Evolutionary conservation across 2,797 vertebrate genomes (phyloP).

Genomic region (Cheirogaleus major): DNA sequence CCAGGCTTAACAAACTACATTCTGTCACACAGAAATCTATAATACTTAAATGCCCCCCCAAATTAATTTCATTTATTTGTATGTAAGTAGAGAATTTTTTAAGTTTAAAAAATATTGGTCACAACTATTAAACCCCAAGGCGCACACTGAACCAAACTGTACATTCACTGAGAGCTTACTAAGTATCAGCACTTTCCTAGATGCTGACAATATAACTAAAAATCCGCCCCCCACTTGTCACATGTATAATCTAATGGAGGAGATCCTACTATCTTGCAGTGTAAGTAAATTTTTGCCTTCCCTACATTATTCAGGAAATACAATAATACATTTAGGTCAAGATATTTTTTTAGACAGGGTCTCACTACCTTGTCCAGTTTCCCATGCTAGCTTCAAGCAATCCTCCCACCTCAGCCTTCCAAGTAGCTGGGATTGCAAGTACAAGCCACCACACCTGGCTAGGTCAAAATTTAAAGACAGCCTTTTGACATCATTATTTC

Average conservation of each 20-base stretch:
- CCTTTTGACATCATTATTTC: not conserved
- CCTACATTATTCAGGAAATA: constrained; percentile 20
- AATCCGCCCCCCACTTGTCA: not conserved
- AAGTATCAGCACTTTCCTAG: not conserved
- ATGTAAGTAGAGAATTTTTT: not conserved
- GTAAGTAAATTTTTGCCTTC: not conserved
- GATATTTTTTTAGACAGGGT: not conserved
- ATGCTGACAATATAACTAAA: not conserved
- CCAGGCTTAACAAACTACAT: not conserved
- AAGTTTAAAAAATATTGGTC: not conserved
- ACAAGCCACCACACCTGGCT: too few relatives aligned
- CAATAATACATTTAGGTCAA: not conserved
- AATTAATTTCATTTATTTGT: constrained; percentile 10
- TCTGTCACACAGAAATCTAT: constrained; percentile 33
- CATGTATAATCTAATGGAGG: not conserved
- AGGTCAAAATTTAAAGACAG: constrained; percentile 39
- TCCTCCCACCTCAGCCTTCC: too few relatives aligned
- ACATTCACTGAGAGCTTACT: not conserved
- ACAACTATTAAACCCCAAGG: not conserved
- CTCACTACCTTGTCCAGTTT: too few relatives aligned
- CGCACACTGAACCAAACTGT: not conserved
- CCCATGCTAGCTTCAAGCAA: too few relatives aligned
- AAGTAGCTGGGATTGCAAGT: too few relatives aligned
- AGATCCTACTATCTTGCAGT: not conserved
- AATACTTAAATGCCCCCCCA: not conserved